These are phyloP conservation scores for Hyppa rectilinea DNA, from an alignment of 2,888 invertebrate genomes.

Conservation along the genomic window DNA sequence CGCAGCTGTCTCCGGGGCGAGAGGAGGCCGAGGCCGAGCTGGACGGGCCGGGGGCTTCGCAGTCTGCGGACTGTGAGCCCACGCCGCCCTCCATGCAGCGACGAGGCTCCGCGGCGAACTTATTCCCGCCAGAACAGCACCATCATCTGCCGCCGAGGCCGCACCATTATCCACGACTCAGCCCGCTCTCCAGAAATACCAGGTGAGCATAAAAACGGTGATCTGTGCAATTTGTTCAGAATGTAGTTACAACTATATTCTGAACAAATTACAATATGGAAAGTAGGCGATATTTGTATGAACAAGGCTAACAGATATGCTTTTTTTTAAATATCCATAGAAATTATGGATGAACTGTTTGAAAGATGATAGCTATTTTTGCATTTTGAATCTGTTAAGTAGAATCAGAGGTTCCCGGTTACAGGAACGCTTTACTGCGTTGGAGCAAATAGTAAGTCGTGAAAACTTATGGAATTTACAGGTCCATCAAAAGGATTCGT, in stretches of 20 bases:
- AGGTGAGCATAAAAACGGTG: slow-evolving; percentile 70
- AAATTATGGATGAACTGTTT: neutral
- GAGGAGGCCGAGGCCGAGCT: slow-evolving; percentile 96
- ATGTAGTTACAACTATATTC: neutral
- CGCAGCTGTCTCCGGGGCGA: slow-evolving; percentile 95
- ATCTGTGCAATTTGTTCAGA: neutral
- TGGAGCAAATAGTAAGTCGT: too few relatives aligned
- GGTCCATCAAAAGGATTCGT: too few relatives aligned
- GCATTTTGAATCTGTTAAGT: too few relatives aligned
- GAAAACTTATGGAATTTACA: too few relatives aligned
- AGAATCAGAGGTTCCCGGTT: too few relatives aligned
- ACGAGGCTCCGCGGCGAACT: slow-evolving; percentile 95
- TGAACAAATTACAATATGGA: too few relatives aligned
- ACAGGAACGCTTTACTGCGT: too few relatives aligned
- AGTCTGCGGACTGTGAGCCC: slow-evolving; percentile 98
- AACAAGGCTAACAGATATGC: neutral
- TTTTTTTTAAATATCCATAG: neutral
- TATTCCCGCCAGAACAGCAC: slow-evolving; percentile 93
- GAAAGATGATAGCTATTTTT: neutral
- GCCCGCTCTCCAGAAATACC: slow-evolving; percentile 94
- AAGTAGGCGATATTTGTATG: neutral
- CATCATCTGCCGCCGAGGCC: slow-evolving; percentile 87
- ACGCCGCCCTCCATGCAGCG: slow-evolving; percentile 96
- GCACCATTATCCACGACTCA: slow-evolving; percentile 93
- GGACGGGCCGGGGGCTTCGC: slow-evolving; percentile 97